Conservation (phyloP, 2,797 vertebrate genomes). For the Gouania willdenowi region DNA sequence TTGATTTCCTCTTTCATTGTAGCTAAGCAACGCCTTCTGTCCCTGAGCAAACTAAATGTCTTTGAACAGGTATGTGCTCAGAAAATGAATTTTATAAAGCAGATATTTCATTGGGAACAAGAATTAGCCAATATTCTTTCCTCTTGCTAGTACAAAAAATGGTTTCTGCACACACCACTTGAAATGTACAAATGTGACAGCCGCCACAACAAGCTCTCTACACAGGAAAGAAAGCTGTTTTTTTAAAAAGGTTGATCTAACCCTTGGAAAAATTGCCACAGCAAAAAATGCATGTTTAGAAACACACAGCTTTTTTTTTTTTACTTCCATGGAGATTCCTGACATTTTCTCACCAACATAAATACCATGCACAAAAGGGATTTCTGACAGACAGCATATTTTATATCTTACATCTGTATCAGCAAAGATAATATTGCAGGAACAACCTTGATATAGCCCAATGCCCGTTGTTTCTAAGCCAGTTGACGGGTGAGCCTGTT, state of each 20-base stretch:
- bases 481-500: slow-evolving; percentile 40
- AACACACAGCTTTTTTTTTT: too few species aligned
- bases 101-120: slow-evolving; percentile 7
- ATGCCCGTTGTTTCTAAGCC: slow-evolving; percentile 9
- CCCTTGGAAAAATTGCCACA: slow-evolving; percentile 6
- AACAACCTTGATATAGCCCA: slow-evolving; percentile 12
- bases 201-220: too few species aligned
- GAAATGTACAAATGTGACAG: too few species aligned
- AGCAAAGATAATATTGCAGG: slow-evolving; percentile 23
- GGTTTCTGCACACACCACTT: neutral
- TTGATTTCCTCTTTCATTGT: slow-evolving; percentile 54
- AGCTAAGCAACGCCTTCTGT: slow-evolving; percentile 51
- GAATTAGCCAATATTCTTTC: slow-evolving; percentile 1
- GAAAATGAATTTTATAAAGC: slow-evolving; percentile 7
- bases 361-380: slow-evolving; percentile 22
- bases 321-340: slow-evolving; percentile 1
- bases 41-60: slow-evolving; percentile 22
- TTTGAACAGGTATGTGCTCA: slow-evolving; percentile 15
- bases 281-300: slow-evolving; percentile 8
- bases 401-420: slow-evolving; percentile 21
- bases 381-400: slow-evolving; percentile 19
- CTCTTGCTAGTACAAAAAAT: slow-evolving; percentile 1
- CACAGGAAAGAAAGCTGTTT: too few species aligned
- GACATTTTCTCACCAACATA: slow-evolving; percentile 14
- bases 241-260: too few species aligned